A percentile compares a stretch with the other conserved stretches of the same genome.
phyloP scores from a whole-genome alignment of 2,797 vertebrate species.

The Odontamblyopus lacepedii region DNA sequence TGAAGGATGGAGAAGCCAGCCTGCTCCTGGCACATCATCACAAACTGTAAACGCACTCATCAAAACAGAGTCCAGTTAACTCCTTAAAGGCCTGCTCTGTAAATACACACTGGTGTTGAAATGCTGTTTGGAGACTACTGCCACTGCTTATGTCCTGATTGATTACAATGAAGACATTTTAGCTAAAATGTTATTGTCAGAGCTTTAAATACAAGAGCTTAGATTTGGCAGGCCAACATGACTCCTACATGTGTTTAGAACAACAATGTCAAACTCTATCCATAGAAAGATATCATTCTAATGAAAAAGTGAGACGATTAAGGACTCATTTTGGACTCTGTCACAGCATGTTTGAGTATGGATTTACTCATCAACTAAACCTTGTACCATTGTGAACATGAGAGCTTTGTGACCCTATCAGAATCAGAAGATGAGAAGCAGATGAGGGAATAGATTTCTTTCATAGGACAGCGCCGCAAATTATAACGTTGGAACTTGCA shows the following conservation, averaged over 20 bases:
- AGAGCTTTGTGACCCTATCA: not conserved
- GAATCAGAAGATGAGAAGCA: not conserved
- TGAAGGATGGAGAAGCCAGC: conserved; percentile 40
- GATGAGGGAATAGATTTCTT: not conserved
- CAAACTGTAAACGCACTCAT: conserved; percentile 44
- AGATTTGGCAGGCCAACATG: conserved; percentile 16
- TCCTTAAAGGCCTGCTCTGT: conserved; percentile 46
- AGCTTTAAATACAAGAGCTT: conserved; percentile 37
- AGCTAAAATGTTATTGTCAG: conserved; percentile 54
- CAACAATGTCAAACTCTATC: conserved; percentile 5
- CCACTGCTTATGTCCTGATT: conserved; percentile 50
- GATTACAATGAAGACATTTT: conserved; percentile 41
- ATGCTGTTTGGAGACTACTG: conserved; percentile 33
- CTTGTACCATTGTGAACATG: not conserved
- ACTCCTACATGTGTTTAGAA: conserved; percentile 28
- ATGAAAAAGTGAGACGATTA: not conserved
- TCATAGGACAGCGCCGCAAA: not conserved
- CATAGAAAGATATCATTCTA: not conserved
- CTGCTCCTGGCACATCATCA: conserved; percentile 48
- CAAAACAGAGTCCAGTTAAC: conserved; percentile 53
- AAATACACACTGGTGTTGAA: conserved; percentile 49
- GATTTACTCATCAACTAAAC: not conserved
- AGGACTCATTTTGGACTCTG: not conserved
- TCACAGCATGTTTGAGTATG: not conserved
- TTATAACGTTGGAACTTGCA: not conserved